phyloP scores from a whole-genome alignment of 2,797 vertebrate species.

The Potorous gilbertii region DNA sequence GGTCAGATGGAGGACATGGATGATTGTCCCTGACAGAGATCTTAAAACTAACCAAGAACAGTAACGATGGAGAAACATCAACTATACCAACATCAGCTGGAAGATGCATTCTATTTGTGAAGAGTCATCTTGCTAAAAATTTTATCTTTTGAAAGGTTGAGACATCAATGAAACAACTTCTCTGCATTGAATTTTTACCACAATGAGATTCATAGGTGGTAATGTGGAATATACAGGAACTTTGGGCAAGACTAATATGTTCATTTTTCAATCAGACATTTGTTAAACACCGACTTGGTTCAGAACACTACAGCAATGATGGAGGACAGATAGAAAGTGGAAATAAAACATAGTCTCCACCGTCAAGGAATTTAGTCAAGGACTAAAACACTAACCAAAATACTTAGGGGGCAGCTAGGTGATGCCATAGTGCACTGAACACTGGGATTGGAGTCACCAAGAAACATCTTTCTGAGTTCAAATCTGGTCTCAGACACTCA shows the following conservation, averaged over 20 bases:
- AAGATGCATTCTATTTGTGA: neutral
- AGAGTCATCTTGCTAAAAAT: neutral
- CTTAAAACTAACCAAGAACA: neutral
- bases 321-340: neutral
- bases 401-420: neutral
- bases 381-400: neutral
- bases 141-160: conserved; percentile 11
- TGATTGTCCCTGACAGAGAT: neutral
- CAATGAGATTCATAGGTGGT: neutral
- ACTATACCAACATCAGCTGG: neutral
- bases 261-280: neutral
- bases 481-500: neutral
- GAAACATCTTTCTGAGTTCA: neutral
- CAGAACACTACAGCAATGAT: neutral
- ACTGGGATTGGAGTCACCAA: neutral
- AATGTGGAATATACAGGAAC: neutral
- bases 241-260: neutral
- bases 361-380: neutral
- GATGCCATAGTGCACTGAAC: neutral
- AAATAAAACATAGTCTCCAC: neutral
- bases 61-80: neutral
- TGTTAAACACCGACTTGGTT: neutral
- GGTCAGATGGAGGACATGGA: neutral
- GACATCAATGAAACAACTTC: neutral
- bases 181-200: neutral